phyloP scores from a whole-genome alignment of 1,140 invertebrate genomes.

The Scaptomyza hsui region DNA sequence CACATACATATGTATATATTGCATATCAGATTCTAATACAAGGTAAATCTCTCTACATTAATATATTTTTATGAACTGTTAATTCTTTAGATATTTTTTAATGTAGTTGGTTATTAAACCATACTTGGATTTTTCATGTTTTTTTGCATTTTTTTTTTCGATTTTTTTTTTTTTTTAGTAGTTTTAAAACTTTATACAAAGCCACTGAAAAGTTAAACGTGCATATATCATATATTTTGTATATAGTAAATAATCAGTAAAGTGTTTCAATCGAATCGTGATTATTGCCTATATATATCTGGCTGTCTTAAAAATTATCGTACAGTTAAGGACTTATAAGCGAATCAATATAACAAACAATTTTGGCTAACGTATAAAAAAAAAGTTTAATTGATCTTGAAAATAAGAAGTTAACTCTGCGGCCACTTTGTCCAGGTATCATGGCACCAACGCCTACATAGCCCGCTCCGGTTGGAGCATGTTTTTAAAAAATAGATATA shows the following conservation, averaged over 20 bases:
- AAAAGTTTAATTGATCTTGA: constrained; percentile 33
- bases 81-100: constrained; percentile 19
- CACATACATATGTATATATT: constrained; percentile 13
- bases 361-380: constrained; percentile 63
- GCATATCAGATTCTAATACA: constrained; percentile 46
- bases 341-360: constrained; percentile 62
- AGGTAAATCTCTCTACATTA: constrained; percentile 37
- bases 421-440: not conserved
- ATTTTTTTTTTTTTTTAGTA: not conserved
- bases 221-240: constrained; percentile 15
- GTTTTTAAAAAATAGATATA: constrained; percentile 51
- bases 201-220: constrained; percentile 21
- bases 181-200: constrained; percentile 39
- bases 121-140: not conserved
- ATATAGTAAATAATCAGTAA: constrained; percentile 30
- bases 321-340: constrained; percentile 52
- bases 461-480: constrained; percentile 19
- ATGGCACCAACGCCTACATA: not conserved
- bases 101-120: constrained; percentile 23
- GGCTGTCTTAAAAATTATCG: constrained; percentile 61
- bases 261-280: constrained; percentile 10
- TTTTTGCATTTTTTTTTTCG: constrained; percentile 16
- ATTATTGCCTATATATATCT: constrained; percentile 37
- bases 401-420: constrained; percentile 26
- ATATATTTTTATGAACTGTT: constrained; percentile 28